phyloP scores from a whole-genome alignment of 2,797 vertebrate species.

The Etheostoma perlongum region DNA sequence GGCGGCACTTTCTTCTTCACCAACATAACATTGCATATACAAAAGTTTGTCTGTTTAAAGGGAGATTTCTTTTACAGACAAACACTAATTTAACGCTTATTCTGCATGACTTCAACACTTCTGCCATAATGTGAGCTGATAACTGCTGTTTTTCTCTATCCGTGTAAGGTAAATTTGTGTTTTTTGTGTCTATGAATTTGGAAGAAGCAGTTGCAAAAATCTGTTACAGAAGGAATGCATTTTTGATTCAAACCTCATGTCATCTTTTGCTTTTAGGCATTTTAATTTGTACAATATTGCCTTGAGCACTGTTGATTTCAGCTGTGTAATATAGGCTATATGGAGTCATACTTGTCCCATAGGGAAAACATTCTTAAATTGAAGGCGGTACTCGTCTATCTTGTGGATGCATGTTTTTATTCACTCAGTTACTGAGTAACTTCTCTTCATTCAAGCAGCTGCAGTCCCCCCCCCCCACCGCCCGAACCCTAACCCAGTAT shows the following conservation, averaged over 20 bases:
- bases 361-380: not conserved
- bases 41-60: not conserved
- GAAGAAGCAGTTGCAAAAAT: conserved; percentile 13
- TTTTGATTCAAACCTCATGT: not conserved
- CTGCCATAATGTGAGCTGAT: not conserved
- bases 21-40: not conserved
- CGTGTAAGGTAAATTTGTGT: not conserved
- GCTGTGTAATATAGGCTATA: not conserved
- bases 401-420: conserved; percentile 2
- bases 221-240: not conserved
- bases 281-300: not conserved
- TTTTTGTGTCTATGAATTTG: not conserved
- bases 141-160: not conserved
- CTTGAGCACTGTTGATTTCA: conserved; percentile 1
- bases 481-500: too few species aligned
- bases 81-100: not conserved
- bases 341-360: not conserved
- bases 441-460: not conserved
- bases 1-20: not conserved
- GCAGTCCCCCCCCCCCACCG: not conserved
- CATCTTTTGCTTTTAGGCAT: not conserved
- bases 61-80: not conserved
- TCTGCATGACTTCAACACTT: not conserved
- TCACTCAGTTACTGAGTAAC: not conserved
- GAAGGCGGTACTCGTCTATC: not conserved